Percentiles rank a stretch among this genome's conserved stretches.
phyloP scores from a whole-genome alignment of 2,113 vertebrate species.

The Malurus alboscapulatus region DNA sequence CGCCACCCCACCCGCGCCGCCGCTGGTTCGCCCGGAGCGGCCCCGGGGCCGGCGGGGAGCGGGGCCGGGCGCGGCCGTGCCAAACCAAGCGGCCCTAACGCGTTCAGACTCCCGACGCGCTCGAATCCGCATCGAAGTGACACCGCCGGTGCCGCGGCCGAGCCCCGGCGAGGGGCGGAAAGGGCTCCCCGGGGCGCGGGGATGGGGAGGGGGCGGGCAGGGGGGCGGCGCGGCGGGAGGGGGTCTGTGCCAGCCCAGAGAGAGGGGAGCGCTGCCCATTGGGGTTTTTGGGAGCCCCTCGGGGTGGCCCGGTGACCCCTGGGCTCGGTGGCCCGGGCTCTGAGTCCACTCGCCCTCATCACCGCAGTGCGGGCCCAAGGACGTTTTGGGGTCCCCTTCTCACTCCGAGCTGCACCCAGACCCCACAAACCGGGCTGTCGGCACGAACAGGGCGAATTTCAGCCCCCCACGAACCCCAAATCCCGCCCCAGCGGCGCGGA shows the following conservation, averaged over 20 bases:
- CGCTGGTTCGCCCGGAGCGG: background rate
- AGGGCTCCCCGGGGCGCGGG: background rate
- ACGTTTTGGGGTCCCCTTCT: rapidly evolving
- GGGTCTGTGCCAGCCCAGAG: background rate
- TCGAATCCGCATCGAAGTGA: constrained; percentile 49
- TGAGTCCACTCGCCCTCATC: rapidly evolving
- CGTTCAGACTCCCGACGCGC: constrained; percentile 30
- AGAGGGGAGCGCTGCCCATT: no score
- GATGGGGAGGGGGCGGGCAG: no score
- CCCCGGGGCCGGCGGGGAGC: background rate
- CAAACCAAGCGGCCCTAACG: constrained; percentile 59
- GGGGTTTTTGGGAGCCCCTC: background rate
- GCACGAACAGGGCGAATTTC: background rate
- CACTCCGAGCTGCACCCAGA: rapidly evolving
- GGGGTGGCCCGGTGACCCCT: no score
- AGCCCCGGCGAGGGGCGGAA: background rate
- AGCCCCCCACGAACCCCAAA: background rate
- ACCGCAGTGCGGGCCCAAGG: rapidly evolving
- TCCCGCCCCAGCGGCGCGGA: background rate
- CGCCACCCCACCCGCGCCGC: rapidly evolving
- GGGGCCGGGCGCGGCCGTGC: background rate
- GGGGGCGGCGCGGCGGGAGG: background rate
- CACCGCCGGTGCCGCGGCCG: background rate
- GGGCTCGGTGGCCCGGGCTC: rapidly evolving
- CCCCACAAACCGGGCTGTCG: rapidly evolving